Evolutionary conservation across 2,888 invertebrate genomes (phyloP), one percentile per base, ranked within the genome.

Genomic region (Disparrhopalites patrizii): DNA sequence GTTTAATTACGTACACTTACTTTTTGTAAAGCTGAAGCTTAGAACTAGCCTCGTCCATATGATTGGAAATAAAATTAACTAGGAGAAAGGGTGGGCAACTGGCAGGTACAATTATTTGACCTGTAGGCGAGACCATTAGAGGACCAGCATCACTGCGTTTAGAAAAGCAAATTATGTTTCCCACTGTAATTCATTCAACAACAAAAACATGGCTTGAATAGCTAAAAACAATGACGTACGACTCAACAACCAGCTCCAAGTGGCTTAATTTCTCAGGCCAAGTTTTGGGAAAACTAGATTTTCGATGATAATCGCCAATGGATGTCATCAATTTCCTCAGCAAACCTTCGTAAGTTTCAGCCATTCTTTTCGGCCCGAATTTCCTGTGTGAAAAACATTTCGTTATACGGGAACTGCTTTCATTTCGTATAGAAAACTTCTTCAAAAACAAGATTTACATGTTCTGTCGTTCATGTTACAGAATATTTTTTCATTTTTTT

Each of bases 61-160:
- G 85, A 18, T 86, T 86, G 0, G 87, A 84, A 55, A 96, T 88
- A 78, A 91, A 96, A 76, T 87, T 88, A 18, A 95, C 85, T 61
- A 95, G 82, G 71, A 94, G 85, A 73, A 87, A 86, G 0, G 93
- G 91, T 0, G 95, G 95, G 77, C 94, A 91, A 0, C 93, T 91
- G 0, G 93, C 88, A 15, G 96, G 95, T 1, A 92, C 89, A 69
- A 94, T 91, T 77, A 95, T 89, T 81, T 95, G 93, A 2, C 95
- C 96, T 2, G 92, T 92, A 0, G 93, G 93, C 13, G 93, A 93
- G 30, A 96, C 84, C 90, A 93, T 94, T 64, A 96, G 78, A 0
- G 95, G 95, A 0, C 95, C 95, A 3, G 94, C 90, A 79, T 93
- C 94, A 25, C 94, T 94, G 81, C 20, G n/a, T n/a, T n/a, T n/a